Percentiles rank a stretch among this genome's conserved stretches.
Evolutionary conservation across 2,888 invertebrate genomes (phyloP).

Genomic region (Lathronympha strigana): DNA sequence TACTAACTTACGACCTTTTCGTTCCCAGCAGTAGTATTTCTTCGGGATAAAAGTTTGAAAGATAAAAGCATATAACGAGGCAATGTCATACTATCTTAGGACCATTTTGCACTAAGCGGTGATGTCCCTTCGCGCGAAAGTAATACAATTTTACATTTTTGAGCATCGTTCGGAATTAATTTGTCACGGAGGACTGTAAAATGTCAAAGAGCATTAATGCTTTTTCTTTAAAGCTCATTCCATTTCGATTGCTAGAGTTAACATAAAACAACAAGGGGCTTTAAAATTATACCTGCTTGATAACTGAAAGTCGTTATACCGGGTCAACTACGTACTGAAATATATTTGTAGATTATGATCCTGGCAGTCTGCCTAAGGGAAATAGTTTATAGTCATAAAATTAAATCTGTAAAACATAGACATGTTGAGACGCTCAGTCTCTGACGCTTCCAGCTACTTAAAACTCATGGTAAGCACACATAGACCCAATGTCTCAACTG

Average conservation of each 20-base stretch:
- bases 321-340: too few species aligned
- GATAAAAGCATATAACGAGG: neutral
- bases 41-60: neutral
- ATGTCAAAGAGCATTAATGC: slow-evolving; percentile 16
- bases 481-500: too few species aligned
- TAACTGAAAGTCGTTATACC: too few species aligned
- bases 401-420: too few species aligned
- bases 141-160: slow-evolving; percentile 33
- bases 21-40: neutral
- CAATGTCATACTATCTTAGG: neutral
- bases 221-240: neutral
- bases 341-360: too few species aligned
- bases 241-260: neutral
- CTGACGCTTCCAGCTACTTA: too few species aligned
- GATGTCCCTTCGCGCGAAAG: slow-evolving; percentile 8
- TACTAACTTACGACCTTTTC: neutral
- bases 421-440: too few species aligned
- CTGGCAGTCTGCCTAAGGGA: too few species aligned
- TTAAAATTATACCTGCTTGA: too few species aligned
- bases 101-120: neutral
- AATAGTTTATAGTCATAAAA: too few species aligned
- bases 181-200: slow-evolving; percentile 22
- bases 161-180: slow-evolving; percentile 28
- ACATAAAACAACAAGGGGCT: neutral
- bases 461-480: too few species aligned